Percentiles rank a stretch among this genome's conserved stretches.
Evolutionary conservation across 2,113 vertebrate species (phyloP).

Genomic region (Muscicapa adusta): DNA sequence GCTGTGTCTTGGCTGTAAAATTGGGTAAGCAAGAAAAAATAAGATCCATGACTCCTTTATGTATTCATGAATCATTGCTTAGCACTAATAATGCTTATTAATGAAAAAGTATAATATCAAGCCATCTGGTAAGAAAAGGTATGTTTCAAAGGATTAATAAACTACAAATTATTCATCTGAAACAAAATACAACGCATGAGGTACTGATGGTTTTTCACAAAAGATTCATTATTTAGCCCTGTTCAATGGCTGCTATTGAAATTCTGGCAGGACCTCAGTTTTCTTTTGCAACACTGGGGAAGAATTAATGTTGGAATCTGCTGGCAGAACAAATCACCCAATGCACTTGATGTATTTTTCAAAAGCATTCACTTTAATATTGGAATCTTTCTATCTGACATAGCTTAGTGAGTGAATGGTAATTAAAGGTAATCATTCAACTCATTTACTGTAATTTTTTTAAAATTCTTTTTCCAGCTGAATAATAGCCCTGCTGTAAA

Average conservation of each 20-base stretch:
- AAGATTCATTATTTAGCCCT: conserved; percentile 7
- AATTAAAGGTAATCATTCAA: conserved; percentile 58
- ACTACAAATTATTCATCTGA: not conserved
- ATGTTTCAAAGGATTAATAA: not conserved
- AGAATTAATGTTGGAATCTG: conserved; percentile 54
- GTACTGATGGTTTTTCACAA: not conserved
- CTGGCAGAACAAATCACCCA: conserved; percentile 40
- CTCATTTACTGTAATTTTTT: not conserved
- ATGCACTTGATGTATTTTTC: conserved; percentile 57
- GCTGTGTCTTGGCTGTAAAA: not conserved
- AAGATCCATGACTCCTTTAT: not conserved
- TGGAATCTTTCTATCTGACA: conserved; percentile 38
- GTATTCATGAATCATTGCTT: not conserved
- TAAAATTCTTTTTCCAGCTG: not conserved
- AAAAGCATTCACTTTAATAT: conserved; percentile 50
- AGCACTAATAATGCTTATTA: not conserved
- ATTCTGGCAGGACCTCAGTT: conserved; percentile 16
- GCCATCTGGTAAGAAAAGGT: not conserved
- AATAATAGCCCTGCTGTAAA: conserved; percentile 42
- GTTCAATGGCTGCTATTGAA: conserved; percentile 22
- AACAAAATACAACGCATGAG: conserved; percentile 8
- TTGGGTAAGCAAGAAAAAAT: not conserved
- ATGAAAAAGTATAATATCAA: not conserved
- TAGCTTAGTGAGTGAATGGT: conserved; percentile 3
- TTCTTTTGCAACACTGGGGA: not conserved